These are phyloP conservation scores for Leucopternis melanops DNA, from an alignment of 2,113 vertebrate species.

Conservation along the genomic window DNA sequence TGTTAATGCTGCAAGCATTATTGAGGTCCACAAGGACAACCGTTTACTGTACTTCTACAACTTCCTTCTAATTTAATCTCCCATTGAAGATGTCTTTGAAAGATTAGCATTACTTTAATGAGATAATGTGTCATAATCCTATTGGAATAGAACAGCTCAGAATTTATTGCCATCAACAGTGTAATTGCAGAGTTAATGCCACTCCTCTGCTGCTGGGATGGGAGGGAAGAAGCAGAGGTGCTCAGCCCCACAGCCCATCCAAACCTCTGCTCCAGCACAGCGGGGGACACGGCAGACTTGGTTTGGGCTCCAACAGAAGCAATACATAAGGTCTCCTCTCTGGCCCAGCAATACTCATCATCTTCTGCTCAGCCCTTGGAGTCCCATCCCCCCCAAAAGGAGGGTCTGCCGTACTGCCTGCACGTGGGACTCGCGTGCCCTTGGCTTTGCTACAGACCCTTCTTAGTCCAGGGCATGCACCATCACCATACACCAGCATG, in stretches of 20 bases:
- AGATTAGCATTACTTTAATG: neutral
- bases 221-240: neutral
- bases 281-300: neutral
- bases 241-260: neutral
- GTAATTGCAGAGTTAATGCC: neutral
- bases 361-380: neutral
- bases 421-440: accelerated
- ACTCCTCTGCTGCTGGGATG: neutral
- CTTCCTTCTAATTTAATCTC: neutral
- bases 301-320: neutral
- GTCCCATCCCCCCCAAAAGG: neutral
- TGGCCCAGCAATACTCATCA: neutral
- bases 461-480: too few species aligned
- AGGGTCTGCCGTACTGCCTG: neutral
- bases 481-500: too few species aligned
- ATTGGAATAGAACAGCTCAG: neutral
- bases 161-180: neutral
- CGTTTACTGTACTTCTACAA: neutral
- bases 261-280: neutral
- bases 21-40: neutral
- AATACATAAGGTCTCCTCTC: neutral
- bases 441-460: neutral
- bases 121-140: neutral
- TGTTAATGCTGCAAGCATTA: neutral
- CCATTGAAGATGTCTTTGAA: neutral